A percentile compares a stretch with the other conserved stretches of the same genome.
Evolutionary conservation across 2,888 invertebrate species (phyloP).

Genomic region (Eupelmus urozonus): DNA sequence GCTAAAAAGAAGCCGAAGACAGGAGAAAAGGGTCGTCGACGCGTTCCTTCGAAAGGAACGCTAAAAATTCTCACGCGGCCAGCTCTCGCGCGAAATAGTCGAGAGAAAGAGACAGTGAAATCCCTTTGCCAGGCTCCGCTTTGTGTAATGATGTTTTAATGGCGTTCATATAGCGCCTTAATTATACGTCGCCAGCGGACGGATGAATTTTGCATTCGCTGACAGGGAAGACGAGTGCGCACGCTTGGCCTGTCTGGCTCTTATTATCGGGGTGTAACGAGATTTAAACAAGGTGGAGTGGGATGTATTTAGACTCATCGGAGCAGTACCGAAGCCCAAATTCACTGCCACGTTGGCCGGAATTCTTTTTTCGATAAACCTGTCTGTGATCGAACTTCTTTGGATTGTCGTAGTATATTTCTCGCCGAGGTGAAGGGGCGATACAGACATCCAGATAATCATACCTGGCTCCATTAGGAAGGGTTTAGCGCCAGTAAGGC

Average conservation of each 20-base stretch:
- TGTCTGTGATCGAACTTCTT: conserved; percentile 75
- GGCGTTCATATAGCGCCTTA: conserved; percentile 16
- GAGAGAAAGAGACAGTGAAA: conserved; percentile 55
- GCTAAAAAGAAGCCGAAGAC: conserved; percentile 47
- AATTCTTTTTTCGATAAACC: conserved; percentile 62
- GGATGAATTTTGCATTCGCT: conserved; percentile 14
- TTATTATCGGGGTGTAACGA: too few relatives aligned
- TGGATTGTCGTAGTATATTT: conserved; percentile 73
- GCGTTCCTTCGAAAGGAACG: conserved; percentile 21
- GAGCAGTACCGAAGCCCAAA: conserved; percentile 68
- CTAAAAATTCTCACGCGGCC: conserved; percentile 50
- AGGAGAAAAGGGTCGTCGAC: conserved; percentile 56
- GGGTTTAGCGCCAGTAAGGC: conserved; percentile 68
- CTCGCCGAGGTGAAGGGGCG: conserved; percentile 72
- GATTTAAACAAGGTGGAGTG: too few relatives aligned
- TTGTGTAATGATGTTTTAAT: conserved; percentile 51
- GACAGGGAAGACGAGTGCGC: neutral
- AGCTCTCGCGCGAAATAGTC: conserved; percentile 15
- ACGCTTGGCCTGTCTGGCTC: too few relatives aligned
- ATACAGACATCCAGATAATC: conserved; percentile 70
- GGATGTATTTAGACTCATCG: too few relatives aligned
- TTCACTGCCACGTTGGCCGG: conserved; percentile 57
- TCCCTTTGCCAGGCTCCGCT: conserved; percentile 20
- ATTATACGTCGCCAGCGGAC: conserved; percentile 19
- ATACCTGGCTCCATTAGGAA: conserved; percentile 69